A percentile compares a stretch with the other conserved stretches of the same genome.
Evolutionary conservation across 2,113 vertebrate species (phyloP).

Genomic region (Triplophysa tibetana): DNA sequence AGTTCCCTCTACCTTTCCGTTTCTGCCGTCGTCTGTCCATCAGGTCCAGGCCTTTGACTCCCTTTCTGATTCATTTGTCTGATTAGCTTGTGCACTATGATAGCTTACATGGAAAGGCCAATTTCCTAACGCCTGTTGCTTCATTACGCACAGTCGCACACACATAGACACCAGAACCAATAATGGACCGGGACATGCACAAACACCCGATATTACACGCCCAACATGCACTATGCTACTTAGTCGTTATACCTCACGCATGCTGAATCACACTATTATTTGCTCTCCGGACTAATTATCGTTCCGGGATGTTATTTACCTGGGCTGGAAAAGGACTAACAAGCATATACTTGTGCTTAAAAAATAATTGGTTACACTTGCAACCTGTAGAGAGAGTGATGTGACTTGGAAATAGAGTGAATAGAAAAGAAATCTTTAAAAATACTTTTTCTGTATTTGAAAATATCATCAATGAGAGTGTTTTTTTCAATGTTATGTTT

Average conservation of each 20-base stretch:
- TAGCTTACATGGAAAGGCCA: slow-evolving; percentile 66
- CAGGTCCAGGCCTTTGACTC: slow-evolving; percentile 21
- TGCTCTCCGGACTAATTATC: slow-evolving; percentile 68
- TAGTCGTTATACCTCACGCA: not conserved
- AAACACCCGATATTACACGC: slow-evolving; percentile 24
- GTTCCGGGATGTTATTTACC: slow-evolving; percentile 69
- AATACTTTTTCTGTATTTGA: not conserved
- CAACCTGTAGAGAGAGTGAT: not conserved
- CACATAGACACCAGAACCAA: slow-evolving; percentile 10
- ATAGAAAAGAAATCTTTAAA: not conserved
- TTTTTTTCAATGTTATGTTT: too few relatives aligned
- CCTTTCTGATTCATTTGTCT: slow-evolving; percentile 63
- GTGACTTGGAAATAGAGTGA: not conserved
- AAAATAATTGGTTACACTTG: not conserved
- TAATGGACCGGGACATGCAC: not conserved
- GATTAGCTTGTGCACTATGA: slow-evolving; percentile 71
- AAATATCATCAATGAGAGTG: not conserved
- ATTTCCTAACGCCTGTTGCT: slow-evolving; percentile 53
- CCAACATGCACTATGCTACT: not conserved
- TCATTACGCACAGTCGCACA: slow-evolving; percentile 43
- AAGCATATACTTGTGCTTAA: slow-evolving; percentile 40
- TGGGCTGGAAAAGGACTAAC: slow-evolving; percentile 66
- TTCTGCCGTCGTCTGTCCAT: slow-evolving; percentile 28
- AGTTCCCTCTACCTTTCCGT: not conserved
- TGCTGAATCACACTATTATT: slow-evolving; percentile 2